These are phyloP conservation scores for Sinonovacula constricta DNA, from an alignment of 1,140 invertebrate species.

Conservation along the genomic window DNA sequence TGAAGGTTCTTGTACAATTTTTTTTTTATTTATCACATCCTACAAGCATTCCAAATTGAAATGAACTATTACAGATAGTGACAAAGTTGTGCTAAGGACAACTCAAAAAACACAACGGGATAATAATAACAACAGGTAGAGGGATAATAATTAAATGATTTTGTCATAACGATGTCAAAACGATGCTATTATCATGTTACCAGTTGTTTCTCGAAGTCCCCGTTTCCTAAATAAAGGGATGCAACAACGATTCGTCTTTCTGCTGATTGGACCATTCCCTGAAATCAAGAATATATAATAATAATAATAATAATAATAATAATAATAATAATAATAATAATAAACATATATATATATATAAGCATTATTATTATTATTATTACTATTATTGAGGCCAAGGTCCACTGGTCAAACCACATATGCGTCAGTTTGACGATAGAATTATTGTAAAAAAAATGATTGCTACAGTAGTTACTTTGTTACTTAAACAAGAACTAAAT, in stretches of 20 bases:
- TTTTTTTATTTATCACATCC: too few species aligned
- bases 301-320: not conserved
- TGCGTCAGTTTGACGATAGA: not conserved
- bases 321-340: not conserved
- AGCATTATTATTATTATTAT: not conserved
- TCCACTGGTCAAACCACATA: not conserved
- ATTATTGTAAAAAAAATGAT: not conserved
- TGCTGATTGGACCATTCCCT: constrained; percentile 85
- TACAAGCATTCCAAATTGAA: too few species aligned
- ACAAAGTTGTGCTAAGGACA: not conserved
- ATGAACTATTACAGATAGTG: too few species aligned
- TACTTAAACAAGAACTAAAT: too few species aligned
- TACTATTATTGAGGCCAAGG: not conserved
- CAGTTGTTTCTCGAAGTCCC: constrained; percentile 89
- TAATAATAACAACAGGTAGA: too few species aligned
- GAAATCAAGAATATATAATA: constrained; percentile 78
- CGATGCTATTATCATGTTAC: too few species aligned
- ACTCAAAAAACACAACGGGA: not conserved
- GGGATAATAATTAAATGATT: too few species aligned
- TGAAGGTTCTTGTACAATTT: too few species aligned
- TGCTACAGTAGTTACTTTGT: not conserved
- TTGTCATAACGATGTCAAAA: too few species aligned
- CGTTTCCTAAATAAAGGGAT: constrained; percentile 96
- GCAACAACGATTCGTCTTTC: constrained; percentile 90
- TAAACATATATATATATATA: not conserved